Evolutionary conservation across 2,888 invertebrate species (phyloP).

Genomic region (Hesperia comma): DNA sequence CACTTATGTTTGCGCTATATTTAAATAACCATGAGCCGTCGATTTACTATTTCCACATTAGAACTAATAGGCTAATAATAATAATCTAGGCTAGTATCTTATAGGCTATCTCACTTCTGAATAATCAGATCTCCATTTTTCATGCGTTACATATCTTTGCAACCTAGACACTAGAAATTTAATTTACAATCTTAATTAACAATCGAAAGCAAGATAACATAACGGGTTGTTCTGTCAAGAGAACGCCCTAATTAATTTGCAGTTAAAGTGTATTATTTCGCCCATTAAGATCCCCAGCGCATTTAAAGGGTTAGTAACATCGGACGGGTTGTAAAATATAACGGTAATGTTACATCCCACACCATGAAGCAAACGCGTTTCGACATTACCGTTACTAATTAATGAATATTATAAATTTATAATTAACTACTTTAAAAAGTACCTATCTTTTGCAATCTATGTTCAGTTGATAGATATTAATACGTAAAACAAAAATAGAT

Average conservation of each 20-base stretch:
- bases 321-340: conserved; percentile 65
- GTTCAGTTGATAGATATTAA: too few relatives aligned
- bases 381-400: conserved; percentile 1
- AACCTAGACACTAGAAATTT: conserved; percentile 13
- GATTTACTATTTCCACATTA: conserved; percentile 1
- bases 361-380: conserved; percentile 3
- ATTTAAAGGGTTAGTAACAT: conserved; percentile 57
- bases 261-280: conserved; percentile 58
- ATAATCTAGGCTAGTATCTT: too few relatives aligned
- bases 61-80: too few relatives aligned
- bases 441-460: too few relatives aligned
- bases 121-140: too few relatives aligned
- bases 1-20: too few relatives aligned
- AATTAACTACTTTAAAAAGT: neutral
- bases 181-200: conserved; percentile 12
- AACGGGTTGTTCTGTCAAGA: conserved; percentile 17
- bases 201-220: conserved; percentile 27
- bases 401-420: neutral
- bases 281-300: conserved; percentile 57
- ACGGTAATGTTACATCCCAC: conserved; percentile 48
- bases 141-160: neutral
- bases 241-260: conserved; percentile 46
- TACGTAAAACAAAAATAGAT: too few relatives aligned
- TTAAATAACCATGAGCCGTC: too few relatives aligned
- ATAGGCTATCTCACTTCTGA: too few relatives aligned